Evolutionary conservation across 2,888 invertebrate genomes (phyloP).

Genomic region (Tachina fera): DNA sequence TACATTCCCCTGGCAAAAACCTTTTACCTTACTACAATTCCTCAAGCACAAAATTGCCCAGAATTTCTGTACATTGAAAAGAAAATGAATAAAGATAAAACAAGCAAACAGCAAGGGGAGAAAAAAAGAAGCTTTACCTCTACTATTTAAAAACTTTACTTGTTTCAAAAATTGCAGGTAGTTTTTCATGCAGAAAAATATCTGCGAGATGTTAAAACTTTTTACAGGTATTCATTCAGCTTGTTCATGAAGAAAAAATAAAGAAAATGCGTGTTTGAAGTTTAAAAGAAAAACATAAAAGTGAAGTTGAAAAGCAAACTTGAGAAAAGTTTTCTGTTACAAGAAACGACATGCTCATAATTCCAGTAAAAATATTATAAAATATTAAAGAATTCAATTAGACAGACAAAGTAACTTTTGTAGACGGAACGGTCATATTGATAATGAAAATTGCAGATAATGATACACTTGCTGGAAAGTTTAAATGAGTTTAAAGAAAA

Average conservation of each 20-base stretch:
- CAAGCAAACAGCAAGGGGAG: not conserved
- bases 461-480: constrained; percentile 30
- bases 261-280: constrained; percentile 30
- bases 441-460: constrained; percentile 47
- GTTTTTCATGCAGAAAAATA: constrained; percentile 60
- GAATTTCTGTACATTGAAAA: not conserved
- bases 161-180: constrained; percentile 50
- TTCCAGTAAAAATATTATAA: constrained; percentile 11
- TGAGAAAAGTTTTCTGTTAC: constrained; percentile 21
- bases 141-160: constrained; percentile 39
- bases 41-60: constrained; percentile 10
- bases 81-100: constrained; percentile 4
- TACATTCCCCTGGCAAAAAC: not conserved
- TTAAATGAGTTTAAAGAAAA: constrained; percentile 15
- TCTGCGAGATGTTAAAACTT: constrained; percentile 39
- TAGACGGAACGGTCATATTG: constrained; percentile 8
- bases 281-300: constrained; percentile 29
- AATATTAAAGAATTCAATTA: constrained; percentile 53
- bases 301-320: constrained; percentile 2
- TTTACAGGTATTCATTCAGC: constrained; percentile 30
- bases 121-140: not conserved
- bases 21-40: not conserved
- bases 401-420: constrained; percentile 14
- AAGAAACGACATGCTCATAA: constrained; percentile 38
- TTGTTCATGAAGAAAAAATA: constrained; percentile 10